Evolutionary conservation across 1,140 invertebrate genomes (phyloP).

Genomic region (Dendrolimus punctatus): DNA sequence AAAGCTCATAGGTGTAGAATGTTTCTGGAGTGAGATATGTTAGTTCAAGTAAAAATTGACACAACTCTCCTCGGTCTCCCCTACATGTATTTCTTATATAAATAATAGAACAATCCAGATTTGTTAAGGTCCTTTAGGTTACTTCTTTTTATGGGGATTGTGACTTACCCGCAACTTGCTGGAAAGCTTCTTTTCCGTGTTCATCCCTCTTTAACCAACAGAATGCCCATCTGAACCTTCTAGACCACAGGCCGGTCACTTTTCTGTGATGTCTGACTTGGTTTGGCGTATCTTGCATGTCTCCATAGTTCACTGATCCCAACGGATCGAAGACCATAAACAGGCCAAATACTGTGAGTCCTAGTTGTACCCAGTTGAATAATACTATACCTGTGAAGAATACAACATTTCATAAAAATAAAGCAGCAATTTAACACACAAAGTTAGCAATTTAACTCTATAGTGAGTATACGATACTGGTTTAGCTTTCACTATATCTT

Average conservation of each 20-base stretch:
- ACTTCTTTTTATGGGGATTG: neutral
- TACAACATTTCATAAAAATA: neutral
- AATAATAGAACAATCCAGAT: too few species aligned
- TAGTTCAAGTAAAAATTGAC: too few species aligned
- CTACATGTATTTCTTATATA: too few species aligned
- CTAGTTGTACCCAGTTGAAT: conserved; percentile 86
- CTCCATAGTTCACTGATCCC: conserved; percentile 77
- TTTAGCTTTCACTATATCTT: too few species aligned
- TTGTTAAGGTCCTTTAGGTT: too few species aligned
- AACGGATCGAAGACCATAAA: conserved; percentile 87
- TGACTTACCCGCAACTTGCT: conserved; percentile 82
- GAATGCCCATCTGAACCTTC: conserved; percentile 82
- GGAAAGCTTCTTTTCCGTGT: conserved; percentile 86
- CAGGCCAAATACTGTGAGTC: conserved; percentile 81
- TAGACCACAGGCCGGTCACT: conserved; percentile 78
- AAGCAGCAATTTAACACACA: too few species aligned
- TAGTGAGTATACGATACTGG: too few species aligned
- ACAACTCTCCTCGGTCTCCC: too few species aligned
- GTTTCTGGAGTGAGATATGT: too few species aligned
- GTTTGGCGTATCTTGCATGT: conserved; percentile 73
- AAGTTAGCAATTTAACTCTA: too few species aligned
- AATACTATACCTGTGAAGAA: conserved; percentile 78
- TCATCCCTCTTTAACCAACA: conserved; percentile 88
- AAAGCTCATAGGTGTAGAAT: too few species aligned
- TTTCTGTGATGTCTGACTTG: conserved; percentile 75